Percentiles rank a stretch among this genome's conserved stretches.
These are phyloP conservation scores for Nezara viridula DNA, from an alignment of 2,888 invertebrate species.

Conservation along the genomic window DNA sequence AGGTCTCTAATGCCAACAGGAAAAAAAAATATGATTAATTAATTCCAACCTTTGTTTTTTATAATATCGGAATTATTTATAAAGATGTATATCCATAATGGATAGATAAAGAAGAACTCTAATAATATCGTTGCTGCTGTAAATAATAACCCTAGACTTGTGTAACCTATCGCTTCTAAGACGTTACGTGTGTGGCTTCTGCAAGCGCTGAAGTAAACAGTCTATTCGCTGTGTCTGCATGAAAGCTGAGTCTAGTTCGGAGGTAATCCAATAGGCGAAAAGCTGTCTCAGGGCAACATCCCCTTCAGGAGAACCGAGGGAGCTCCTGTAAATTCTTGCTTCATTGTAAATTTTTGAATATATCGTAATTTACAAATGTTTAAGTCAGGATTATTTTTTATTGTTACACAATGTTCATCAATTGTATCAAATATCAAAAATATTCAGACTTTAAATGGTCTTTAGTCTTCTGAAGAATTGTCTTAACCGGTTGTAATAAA, in stretches of 20 bases:
- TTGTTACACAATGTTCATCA: no score
- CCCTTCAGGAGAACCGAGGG: not conserved
- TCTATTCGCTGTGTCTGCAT: constrained; percentile 9
- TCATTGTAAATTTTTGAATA: not conserved
- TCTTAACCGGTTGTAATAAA: no score
- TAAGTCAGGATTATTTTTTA: no score
- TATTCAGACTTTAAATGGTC: no score
- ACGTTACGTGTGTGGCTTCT: constrained; percentile 9
- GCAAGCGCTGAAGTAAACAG: constrained; percentile 14
- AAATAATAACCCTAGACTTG: not conserved
- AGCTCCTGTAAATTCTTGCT: not conserved
- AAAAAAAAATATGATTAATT: no score
- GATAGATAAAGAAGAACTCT: not conserved
- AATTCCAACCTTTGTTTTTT: no score
- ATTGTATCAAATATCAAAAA: no score
- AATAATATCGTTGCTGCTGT: not conserved
- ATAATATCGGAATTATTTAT: no score
- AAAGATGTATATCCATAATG: not conserved
- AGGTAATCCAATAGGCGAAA: not conserved
- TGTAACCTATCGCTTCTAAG: not conserved
- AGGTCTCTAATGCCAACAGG: no score
- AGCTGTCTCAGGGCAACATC: not conserved
- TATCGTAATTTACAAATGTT: not conserved
- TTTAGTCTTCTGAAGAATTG: no score
- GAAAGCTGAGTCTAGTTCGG: not conserved